Percentiles rank a stretch among this genome's conserved stretches.
Evolutionary conservation across 1,140 invertebrate species (phyloP).

Genomic region (Nasonia giraulti): DNA sequence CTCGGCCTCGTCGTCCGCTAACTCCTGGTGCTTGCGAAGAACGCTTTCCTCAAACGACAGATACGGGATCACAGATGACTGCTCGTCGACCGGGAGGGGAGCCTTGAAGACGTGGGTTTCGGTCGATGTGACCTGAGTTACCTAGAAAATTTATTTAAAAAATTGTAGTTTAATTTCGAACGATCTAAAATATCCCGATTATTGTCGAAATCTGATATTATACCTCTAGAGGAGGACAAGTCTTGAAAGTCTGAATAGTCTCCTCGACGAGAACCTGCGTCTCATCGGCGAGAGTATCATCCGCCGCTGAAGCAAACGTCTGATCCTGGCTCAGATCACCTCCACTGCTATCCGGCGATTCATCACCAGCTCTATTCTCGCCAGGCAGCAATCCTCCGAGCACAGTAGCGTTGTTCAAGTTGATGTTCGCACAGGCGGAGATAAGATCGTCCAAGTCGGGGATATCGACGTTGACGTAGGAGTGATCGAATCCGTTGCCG

Average conservation of each 20-base stretch:
- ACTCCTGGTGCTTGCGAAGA: conserved; percentile 12
- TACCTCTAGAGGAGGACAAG: conserved; percentile 34
- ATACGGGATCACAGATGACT: conserved; percentile 11
- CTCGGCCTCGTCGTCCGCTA: neutral
- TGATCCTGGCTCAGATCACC: conserved; percentile 61
- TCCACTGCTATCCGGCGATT: neutral
- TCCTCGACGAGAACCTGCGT: conserved; percentile 21
- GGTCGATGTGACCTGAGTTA: neutral
- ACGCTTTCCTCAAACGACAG: conserved; percentile 43
- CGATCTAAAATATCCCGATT: neutral
- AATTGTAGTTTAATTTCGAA: neutral
- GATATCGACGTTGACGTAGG: conserved; percentile 60
- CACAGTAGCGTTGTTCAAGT: conserved; percentile 35
- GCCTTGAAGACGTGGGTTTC: no score
- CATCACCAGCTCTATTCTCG: neutral
- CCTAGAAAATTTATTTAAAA: neutral
- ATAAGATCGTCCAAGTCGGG: conserved; percentile 64
- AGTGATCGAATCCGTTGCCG: conserved; percentile 49
- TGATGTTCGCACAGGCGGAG: conserved; percentile 59
- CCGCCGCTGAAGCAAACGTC: conserved; percentile 63
- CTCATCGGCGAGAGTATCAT: conserved; percentile 44
- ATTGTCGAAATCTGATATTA: neutral
- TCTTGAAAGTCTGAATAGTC: conserved; percentile 34
- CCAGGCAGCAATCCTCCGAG: neutral
- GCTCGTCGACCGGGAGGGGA: neutral